Conservation (phyloP, 1,140 invertebrate genomes). For the Nymphalis io region DNA sequence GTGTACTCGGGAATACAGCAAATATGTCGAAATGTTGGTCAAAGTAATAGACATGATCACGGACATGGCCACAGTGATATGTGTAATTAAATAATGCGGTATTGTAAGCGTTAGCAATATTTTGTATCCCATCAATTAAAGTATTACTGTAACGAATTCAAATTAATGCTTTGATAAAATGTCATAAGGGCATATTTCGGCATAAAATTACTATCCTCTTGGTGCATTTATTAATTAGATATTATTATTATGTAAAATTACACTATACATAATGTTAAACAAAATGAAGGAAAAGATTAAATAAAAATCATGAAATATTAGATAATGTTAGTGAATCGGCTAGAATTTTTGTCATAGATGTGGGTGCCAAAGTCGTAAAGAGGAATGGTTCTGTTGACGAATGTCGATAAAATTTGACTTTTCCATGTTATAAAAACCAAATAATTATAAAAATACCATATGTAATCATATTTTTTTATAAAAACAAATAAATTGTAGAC, state of each 20-base stretch:
- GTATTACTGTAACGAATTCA: no score
- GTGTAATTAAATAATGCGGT: no score
- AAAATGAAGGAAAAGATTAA: conserved; percentile 29
- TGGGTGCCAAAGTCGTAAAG: conserved; percentile 68
- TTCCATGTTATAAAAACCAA: conserved; percentile 39
- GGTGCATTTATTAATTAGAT: conserved; percentile 64
- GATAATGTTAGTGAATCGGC: conserved; percentile 28
- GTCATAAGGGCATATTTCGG: conserved; percentile 4
- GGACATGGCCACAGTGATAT: no score
- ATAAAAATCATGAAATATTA: conserved; percentile 33
- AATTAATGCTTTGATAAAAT: background rate
- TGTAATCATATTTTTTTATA: conserved; percentile 69
- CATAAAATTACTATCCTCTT: conserved; percentile 34
- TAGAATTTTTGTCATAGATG: conserved; percentile 35
- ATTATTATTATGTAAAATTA: conserved; percentile 24
- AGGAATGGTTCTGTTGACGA: conserved; percentile 39
- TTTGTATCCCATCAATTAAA: no score
- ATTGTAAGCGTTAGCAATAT: no score
- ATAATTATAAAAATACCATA: conserved; percentile 44
- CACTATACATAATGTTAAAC: conserved; percentile 37
- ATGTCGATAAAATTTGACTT: conserved; percentile 44
- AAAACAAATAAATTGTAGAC: conserved; percentile 40
- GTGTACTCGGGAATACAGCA: no score
- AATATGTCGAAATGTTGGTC: no score
- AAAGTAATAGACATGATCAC: no score